These are phyloP conservation scores for Diaphora mendica DNA, from an alignment of 2,888 invertebrate species.

Conservation along the genomic window DNA sequence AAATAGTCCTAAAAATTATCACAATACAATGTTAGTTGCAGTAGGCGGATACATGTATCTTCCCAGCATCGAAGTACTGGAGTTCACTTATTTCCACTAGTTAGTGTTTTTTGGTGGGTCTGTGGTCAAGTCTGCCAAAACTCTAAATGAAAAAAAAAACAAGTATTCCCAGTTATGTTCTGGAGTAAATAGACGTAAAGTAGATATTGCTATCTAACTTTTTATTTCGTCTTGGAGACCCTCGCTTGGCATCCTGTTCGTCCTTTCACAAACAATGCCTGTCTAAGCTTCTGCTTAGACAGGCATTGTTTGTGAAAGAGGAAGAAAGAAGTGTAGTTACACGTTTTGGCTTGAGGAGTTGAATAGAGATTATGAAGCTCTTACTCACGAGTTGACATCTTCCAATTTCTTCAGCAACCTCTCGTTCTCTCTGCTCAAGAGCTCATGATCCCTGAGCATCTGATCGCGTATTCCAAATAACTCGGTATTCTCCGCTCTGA, in stretches of 20 bases:
- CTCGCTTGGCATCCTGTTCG: background rate
- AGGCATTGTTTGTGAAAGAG: no score
- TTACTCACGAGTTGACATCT: constrained; percentile 93
- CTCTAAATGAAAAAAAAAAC: background rate
- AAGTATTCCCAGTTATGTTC: background rate
- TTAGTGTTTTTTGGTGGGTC: no score
- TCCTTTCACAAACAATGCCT: background rate
- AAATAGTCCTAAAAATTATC: constrained; percentile 72
- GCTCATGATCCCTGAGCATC: constrained; percentile 94
- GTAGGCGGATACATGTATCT: background rate
- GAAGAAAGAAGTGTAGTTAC: no score
- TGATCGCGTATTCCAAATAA: constrained; percentile 92
- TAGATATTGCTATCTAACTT: background rate
- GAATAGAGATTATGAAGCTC: constrained; percentile 1
- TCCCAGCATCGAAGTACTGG: background rate
- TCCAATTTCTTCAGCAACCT: constrained; percentile 94
- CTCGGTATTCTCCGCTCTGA: constrained; percentile 94
- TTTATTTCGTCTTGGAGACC: background rate
- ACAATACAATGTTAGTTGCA: background rate
- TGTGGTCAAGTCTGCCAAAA: no score
- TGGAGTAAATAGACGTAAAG: background rate
- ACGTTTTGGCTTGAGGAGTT: no score
- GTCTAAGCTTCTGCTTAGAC: no score
- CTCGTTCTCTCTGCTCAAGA: constrained; percentile 96
- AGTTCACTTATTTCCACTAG: background rate